Base-by-base conservation (phyloP, 2,888 invertebrate species). In the Hipparchia semele region DNA sequence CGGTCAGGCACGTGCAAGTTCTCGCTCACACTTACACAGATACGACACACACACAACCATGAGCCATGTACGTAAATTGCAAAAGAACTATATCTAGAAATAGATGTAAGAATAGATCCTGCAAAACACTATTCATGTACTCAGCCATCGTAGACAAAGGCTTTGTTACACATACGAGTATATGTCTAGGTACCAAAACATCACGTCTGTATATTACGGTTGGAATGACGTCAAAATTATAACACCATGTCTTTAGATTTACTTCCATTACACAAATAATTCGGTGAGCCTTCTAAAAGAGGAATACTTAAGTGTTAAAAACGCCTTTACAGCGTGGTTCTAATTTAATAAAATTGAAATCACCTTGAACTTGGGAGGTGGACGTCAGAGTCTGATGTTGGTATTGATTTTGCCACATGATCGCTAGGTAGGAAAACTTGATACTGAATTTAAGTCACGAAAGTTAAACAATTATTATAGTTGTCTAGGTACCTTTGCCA, bases 91-190 rank as follows among this genome's bases (percentile, higher is more conserved):
- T 23, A 23, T 2, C 51, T 51, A 51, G 8, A 7, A 13, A n/a
- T 56, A n/a, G n/a, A 13, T 13, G 7, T 13, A 2, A 6, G 13
- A 13, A 13, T 56, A 56, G 56, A 56, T 56, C 10, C 59, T 9
- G 39, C 39, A 60, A 45, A 8, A 10, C 60, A 39, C 60, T 60
- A 60, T 60, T 60, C 60, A 45, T 60, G 6, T 13, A 33, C 60
- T 45, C 60, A 45, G 33, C 60, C 39, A 60, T 39, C 12, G 39
- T 60, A 60, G 39, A 60, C 60, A 60, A n/a, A 60, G 60, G 33
- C 60, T 60, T 60, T 60, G 60, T 60, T 60, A 6, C 60, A 60
- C 3, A 13, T 2, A 23, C 2, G 6, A 6, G n/a, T 54, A n/a
- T 54, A n/a, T 54, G n/a, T 54, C 5, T 54, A 54, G 0, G 6